Evolutionary conservation across 2,113 vertebrate species (phyloP).

Genomic region (Silurus glanis): DNA sequence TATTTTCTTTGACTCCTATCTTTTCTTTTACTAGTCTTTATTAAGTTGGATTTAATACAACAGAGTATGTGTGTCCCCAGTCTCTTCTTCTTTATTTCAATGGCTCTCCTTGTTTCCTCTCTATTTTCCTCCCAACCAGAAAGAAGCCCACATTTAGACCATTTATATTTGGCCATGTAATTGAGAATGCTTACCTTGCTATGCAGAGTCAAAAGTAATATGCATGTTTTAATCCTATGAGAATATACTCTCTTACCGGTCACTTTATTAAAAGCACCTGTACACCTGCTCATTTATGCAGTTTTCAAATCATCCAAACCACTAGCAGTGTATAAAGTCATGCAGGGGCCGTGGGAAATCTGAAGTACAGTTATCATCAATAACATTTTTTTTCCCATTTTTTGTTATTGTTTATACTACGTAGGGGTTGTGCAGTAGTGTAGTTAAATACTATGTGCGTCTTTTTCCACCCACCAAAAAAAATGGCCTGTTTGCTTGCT

Average conservation of each 20-base stretch:
- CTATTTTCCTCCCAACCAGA: constrained; percentile 20
- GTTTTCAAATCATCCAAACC: background rate
- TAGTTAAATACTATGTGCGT: constrained; percentile 13
- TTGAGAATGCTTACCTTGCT: constrained; percentile 28
- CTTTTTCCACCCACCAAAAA: background rate
- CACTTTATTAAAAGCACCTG: background rate
- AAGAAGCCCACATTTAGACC: constrained; percentile 40
- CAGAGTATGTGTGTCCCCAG: constrained; percentile 32
- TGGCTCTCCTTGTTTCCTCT: constrained; percentile 29
- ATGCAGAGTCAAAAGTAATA: constrained; percentile 14
- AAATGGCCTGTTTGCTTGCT: background rate
- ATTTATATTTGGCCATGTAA: constrained; percentile 32
- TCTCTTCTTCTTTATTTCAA: constrained; percentile 41
- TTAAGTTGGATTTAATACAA: constrained; percentile 53
- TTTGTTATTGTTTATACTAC: background rate
- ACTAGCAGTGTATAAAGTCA: background rate
- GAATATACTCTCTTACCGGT: background rate
- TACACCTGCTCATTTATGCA: background rate
- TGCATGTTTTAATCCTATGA: background rate
- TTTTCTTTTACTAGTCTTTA: constrained; percentile 37
- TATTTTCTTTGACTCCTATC: background rate
- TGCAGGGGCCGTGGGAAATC: background rate
- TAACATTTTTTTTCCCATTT: background rate
- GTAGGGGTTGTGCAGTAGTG: constrained; percentile 5
- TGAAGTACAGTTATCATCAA: background rate